These are phyloP conservation scores for Alectoris magna DNA, from an alignment of 2,797 vertebrate genomes.

Conservation along the genomic window DNA sequence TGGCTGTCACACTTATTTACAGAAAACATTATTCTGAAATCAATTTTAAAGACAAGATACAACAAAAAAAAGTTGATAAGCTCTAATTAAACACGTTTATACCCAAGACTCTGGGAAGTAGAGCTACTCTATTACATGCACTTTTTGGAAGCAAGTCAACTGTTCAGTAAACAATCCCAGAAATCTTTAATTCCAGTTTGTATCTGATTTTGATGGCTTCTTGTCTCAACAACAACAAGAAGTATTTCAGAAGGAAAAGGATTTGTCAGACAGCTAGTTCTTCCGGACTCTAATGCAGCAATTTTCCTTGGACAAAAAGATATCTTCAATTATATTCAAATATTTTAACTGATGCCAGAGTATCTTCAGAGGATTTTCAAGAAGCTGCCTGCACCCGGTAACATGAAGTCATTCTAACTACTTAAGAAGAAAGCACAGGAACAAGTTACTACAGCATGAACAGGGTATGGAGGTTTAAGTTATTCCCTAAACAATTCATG, in stretches of 20 bases:
- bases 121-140: neutral
- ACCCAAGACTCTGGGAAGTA: neutral
- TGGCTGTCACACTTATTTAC: neutral
- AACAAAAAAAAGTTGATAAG: neutral
- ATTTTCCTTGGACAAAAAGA: conserved; percentile 3
- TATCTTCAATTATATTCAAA: neutral
- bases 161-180: neutral
- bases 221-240: neutral
- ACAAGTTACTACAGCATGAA: neutral
- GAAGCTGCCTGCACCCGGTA: neutral
- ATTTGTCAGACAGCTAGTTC: neutral
- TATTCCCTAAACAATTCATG: neutral
- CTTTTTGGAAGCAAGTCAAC: neutral
- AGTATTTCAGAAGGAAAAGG: neutral
- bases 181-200: conserved; percentile 11
- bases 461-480: neutral
- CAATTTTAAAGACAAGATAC: neutral
- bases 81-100: neutral
- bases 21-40: neutral
- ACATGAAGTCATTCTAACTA: neutral
- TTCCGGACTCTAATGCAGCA: neutral
- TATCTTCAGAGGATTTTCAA: conserved; percentile 5
- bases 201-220: neutral
- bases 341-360: conserved; percentile 21
- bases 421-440: neutral